These are phyloP conservation scores for Motacilla tschutschensis DNA, from an alignment of 2,113 vertebrate genomes.

Conservation along the genomic window DNA sequence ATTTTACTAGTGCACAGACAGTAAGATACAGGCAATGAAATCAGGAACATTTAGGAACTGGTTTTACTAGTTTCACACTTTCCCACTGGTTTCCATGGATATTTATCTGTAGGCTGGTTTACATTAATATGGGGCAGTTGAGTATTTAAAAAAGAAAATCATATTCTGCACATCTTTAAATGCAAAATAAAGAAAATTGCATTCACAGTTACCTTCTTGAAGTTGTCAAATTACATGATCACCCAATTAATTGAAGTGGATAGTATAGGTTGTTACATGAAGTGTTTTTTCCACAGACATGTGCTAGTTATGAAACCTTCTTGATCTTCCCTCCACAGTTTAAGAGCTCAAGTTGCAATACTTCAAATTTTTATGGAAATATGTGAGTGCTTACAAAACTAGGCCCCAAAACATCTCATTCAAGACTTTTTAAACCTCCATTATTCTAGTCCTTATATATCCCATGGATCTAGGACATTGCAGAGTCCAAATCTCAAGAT, in stretches of 20 bases:
- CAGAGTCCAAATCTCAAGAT: neutral
- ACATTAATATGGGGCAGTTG: neutral
- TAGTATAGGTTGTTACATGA: neutral
- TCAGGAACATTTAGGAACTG: neutral
- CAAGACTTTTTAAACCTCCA: neutral
- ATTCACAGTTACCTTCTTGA: neutral
- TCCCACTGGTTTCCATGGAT: slow-evolving; percentile 18
- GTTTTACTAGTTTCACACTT: slow-evolving; percentile 21
- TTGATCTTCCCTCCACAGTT: neutral
- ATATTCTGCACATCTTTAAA: neutral
- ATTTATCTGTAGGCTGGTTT: slow-evolving; percentile 14
- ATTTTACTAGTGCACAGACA: neutral
- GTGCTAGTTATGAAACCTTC: neutral
- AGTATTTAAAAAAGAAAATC: neutral
- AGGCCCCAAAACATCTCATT: neutral
- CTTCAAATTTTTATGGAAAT: neutral
- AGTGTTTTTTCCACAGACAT: neutral
- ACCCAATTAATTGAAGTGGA: neutral
- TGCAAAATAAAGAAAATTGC: neutral
- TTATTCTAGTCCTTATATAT: neutral
- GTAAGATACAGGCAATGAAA: neutral
- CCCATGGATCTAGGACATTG: neutral
- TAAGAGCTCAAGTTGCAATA: neutral
- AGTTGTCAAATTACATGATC: neutral
- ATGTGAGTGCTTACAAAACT: neutral